Base-by-base conservation (phyloP, 2,797 vertebrate genomes). In the Anguilla obscura region DNA sequence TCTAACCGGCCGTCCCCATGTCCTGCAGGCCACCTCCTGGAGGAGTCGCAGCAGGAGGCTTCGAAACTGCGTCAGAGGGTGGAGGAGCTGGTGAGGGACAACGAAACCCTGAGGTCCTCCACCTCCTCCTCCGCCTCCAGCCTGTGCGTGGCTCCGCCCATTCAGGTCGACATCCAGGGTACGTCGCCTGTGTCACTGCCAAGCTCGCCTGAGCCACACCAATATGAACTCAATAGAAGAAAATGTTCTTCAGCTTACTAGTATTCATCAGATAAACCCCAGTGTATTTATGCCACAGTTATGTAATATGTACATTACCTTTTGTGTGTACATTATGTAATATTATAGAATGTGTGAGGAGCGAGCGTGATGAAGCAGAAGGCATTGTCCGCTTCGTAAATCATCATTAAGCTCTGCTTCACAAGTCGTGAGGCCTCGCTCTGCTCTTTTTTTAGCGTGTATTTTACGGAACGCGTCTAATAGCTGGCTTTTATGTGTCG, bases 41-140 rank as follows among this genome's bases (percentile, higher is more conserved):
- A 98, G 90, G 98, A 99, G 91, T 99, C 99, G 45, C 98, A 99
- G 85, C 95, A 97, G 0, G 99, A 99, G 92, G 99, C 98, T 0
- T 97, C 96, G 0, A 96, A 96, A 89, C 96, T 99, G 85, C 95
- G 98, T 5, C 98, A 98, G 94, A 96, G 98, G 86, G 98, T 98
- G 0, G 99, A 99, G 91, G 97, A 98, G 86, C 96, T 99, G 0
- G 98, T 98, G 88, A 96, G 97, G 90, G 98, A 99, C 94, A 97
- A 96, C 12, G 97, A 98, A 92, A 96, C 95, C 56, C 94, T 97
- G 54, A 97, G 96, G 52, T 95, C 96, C 0, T 94, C 91, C 36
- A 88, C 90, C 6, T 86, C 95, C 91, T 96, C 95, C 88, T 96
- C 95, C 27, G 94, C 96, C 0, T 94, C 95, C 76, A 95, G 95